These are phyloP conservation scores for Myrmecophaga tridactyla DNA, from an alignment of 2,113 vertebrate species.

Conservation along the genomic window DNA sequence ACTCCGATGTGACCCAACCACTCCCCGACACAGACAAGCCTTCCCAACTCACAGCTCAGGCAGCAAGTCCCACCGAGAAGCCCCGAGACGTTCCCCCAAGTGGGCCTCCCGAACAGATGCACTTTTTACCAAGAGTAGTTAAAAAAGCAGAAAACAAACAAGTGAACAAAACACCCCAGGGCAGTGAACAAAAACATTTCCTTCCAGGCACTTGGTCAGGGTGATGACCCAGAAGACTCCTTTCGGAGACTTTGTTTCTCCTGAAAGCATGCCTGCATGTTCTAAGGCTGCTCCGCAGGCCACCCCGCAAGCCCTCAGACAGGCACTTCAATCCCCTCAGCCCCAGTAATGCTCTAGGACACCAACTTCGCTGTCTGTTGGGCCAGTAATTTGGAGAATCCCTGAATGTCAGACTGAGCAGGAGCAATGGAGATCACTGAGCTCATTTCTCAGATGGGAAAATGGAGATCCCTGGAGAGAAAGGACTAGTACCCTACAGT, in stretches of 20 bases:
- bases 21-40: neutral
- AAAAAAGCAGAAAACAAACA: neutral
- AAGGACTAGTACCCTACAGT: neutral
- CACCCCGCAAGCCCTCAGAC: neutral
- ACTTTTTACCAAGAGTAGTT: neutral
- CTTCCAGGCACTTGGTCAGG: neutral
- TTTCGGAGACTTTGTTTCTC: neutral
- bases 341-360: accelerated
- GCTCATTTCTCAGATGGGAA: neutral
- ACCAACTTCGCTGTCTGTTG: neutral
- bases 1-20: neutral
- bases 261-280: neutral
- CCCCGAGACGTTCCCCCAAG: neutral
- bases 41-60: accelerated
- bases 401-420: neutral
- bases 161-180: neutral
- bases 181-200: neutral
- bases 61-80: neutral
- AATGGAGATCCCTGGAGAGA: neutral
- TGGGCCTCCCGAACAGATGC: neutral
- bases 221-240: neutral
- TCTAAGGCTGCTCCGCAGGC: neutral
- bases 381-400: neutral
- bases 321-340: neutral
- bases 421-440: neutral